Evolutionary conservation across 1,140 invertebrate species (phyloP).

Genomic region (Aculops lycopersici): DNA sequence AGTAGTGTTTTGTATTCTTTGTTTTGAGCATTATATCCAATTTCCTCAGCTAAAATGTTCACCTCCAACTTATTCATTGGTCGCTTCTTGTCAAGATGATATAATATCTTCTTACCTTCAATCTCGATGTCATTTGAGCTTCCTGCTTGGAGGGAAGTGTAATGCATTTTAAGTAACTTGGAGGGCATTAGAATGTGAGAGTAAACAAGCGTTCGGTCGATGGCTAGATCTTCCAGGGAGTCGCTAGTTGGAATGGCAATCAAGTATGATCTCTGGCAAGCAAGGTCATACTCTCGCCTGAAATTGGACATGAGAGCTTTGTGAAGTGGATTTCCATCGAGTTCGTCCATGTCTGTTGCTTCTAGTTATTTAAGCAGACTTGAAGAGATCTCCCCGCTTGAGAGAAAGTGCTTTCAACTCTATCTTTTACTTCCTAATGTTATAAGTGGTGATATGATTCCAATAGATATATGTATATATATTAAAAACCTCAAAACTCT

Average conservation of each 20-base stretch:
- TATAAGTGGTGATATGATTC: too few relatives aligned
- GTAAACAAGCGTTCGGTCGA: not conserved
- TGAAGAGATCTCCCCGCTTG: too few relatives aligned
- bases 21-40: not conserved
- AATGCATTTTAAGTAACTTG: not conserved
- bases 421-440: too few relatives aligned
- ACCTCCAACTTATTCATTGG: not conserved
- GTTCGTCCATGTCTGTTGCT: not conserved
- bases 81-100: too few relatives aligned
- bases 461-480: too few relatives aligned
- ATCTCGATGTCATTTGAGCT: not conserved
- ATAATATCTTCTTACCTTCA: not conserved
- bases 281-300: not conserved
- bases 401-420: too few relatives aligned
- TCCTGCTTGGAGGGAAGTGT: not conserved
- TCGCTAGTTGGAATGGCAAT: not conserved
- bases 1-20: not conserved
- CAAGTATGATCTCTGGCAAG: not conserved
- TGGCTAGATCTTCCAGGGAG: not conserved
- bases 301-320: not conserved
- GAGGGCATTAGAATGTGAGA: not conserved
- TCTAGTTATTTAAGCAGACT: too few relatives aligned
- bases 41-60: not conserved
- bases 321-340: not conserved
- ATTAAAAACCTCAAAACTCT: too few relatives aligned